Evolutionary conservation across 2,888 invertebrate species (phyloP).

Genomic region (Aradus depressus): DNA sequence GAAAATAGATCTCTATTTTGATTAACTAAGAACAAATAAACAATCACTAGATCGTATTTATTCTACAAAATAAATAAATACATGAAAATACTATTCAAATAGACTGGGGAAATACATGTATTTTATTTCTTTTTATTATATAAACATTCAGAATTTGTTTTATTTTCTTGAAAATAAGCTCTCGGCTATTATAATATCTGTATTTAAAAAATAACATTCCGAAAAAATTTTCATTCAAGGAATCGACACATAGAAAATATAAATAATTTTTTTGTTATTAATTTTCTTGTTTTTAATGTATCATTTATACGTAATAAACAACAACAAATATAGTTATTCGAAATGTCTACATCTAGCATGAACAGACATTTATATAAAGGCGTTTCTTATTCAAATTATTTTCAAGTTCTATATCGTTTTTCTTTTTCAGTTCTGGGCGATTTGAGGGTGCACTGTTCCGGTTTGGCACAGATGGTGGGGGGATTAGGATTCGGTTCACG

Average conservation of each 20-base stretch:
- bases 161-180: conserved; percentile 18
- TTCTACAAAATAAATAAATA: conserved; percentile 3
- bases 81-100: conserved; percentile 4
- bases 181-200: conserved; percentile 8
- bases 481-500: too few relatives aligned
- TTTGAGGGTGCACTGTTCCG: conserved; percentile 19
- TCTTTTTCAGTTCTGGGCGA: conserved; percentile 22
- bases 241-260: conserved; percentile 22
- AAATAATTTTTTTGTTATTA: conserved; percentile 21
- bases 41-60: too few relatives aligned
- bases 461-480: too few relatives aligned
- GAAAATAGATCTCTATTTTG: too few relatives aligned
- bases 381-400: conserved; percentile 1
- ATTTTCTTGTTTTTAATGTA: too few relatives aligned
- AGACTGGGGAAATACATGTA: conserved; percentile 3
- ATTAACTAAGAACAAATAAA: too few relatives aligned
- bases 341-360: conserved; percentile 3
- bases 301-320: conserved; percentile 25
- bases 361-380: not conserved
- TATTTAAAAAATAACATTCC: too few relatives aligned
- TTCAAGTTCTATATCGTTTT: conserved; percentile 22
- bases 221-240: too few relatives aligned
- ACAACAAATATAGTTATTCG: conserved; percentile 23
- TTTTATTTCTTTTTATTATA: not conserved
- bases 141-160: conserved; percentile 8